Base-by-base conservation (phyloP, 2,113 vertebrate species). In the Rhea americana region DNA sequence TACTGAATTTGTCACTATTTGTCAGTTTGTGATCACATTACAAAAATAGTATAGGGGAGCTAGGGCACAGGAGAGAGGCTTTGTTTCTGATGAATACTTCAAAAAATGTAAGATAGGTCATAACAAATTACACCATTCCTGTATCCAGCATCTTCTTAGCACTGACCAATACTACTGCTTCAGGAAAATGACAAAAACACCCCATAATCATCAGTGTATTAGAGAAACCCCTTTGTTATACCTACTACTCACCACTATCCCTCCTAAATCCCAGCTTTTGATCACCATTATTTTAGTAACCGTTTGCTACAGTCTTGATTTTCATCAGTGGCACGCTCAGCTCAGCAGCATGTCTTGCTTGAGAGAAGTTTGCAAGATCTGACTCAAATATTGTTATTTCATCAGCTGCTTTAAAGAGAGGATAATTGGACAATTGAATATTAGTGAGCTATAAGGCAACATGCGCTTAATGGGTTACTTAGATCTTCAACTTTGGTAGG, bases 121-220 rank as follows among this genome's bases (percentile, higher is more conserved):
- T 14, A 65, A 66, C 24, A 68, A 51, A 66, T 45, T 9, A 61
- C 20, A 45, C 15, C 3, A 1, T 16, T 78, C n/a, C 47, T 62
- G 41, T 20, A 56, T 12, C 35, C 39, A 51, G 28, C 48, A 50
- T 17, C 71, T 58, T 67, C 32, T 82, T 62, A 48, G 48, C 45
- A 71, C 24, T n/a, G 41, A 41, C 39, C 43, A 59, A 26, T 18
- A 50, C 21, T 45, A 35, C 16, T 25, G 16, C 32, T 78, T 81
- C 35, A 80, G 37, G 7, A 90, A n/a, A 39, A 24, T 4, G 10
- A 5, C 11, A 68, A 70, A 82, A 66, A 8, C n/a, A 30, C 6
- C 35, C 35, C 35, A 1, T 12, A 59, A 39, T 0, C 18, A 26
- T 53, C 5, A 3, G 22, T 41, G 39, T 32, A 75, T 32, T 2